phyloP scores from a whole-genome alignment of 2,888 invertebrate species.

The Cerceris ruficornis region DNA sequence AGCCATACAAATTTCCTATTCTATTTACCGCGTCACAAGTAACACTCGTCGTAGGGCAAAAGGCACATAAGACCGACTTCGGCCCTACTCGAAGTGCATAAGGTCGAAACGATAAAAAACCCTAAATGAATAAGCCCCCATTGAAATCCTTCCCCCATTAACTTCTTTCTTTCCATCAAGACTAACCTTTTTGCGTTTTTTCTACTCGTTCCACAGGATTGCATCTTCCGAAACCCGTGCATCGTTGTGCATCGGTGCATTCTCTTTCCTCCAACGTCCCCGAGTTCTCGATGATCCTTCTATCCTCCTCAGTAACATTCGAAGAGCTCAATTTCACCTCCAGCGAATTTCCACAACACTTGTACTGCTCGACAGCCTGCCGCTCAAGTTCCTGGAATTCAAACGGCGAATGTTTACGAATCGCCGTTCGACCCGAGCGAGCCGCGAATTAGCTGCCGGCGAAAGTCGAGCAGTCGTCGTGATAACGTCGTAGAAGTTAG shows the following conservation, averaged over 20 bases:
- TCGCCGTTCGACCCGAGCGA: too few relatives aligned
- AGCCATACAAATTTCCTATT: too few relatives aligned
- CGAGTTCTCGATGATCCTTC: neutral
- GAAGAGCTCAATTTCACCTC: conserved; percentile 8
- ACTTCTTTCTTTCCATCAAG: neutral
- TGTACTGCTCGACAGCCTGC: conserved; percentile 78
- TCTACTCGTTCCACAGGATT: conserved; percentile 35
- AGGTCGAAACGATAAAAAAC: too few relatives aligned
- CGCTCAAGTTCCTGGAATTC: conserved; percentile 75
- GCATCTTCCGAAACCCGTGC: conserved; percentile 61
- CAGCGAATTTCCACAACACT: conserved; percentile 54
- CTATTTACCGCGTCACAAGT: too few relatives aligned
- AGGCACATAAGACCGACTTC: too few relatives aligned
- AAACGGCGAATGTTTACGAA: neutral
- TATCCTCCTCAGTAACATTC: neutral
- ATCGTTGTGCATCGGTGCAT: conserved; percentile 51
- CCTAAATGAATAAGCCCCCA: too few relatives aligned
- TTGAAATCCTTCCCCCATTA: too few relatives aligned
- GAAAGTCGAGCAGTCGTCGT: too few relatives aligned
- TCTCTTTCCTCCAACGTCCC: conserved; percentile 9
- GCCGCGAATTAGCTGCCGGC: too few relatives aligned
- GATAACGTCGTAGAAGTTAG: too few relatives aligned
- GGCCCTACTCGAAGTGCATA: too few relatives aligned
- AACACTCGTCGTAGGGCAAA: too few relatives aligned
- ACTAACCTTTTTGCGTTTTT: conserved; percentile 32